Percentiles rank a stretch among this genome's conserved stretches.
phyloP scores from a whole-genome alignment of 1,140 invertebrate species.

The Microvelia longipes region DNA sequence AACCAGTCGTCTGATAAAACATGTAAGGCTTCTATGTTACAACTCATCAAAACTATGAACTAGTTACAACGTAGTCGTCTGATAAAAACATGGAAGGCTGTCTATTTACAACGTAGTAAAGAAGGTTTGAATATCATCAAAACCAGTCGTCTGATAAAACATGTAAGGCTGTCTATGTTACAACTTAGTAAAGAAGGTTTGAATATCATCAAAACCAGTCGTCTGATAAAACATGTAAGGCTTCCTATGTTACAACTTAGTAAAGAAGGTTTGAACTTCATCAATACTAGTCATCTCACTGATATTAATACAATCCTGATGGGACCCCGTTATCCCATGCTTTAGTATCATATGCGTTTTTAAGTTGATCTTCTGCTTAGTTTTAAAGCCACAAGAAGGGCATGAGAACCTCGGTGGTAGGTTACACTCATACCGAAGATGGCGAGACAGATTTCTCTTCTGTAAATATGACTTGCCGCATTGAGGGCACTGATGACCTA shows the following conservation, averaged over 20 bases:
- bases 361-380: conserved; percentile 15
- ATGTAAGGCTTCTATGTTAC: no score
- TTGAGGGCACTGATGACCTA: background rate
- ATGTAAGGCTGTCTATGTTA: no score
- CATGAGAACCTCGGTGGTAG: conserved; percentile 33
- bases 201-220: no score
- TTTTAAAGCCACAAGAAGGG: conserved; percentile 6
- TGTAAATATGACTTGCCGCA: conserved; percentile 36
- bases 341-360: conserved; percentile 8
- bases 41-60: no score
- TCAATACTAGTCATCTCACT: background rate
- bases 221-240: no score
- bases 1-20: background rate
- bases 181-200: no score
- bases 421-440: conserved; percentile 38
- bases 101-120: no score
- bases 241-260: background rate
- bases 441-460: conserved; percentile 34
- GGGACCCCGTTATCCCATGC: background rate
- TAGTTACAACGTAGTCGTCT: no score
- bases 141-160: no score
- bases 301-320: background rate
- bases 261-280: background rate
- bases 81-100: no score
- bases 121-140: no score